These are phyloP conservation scores for Helicoverpa zea DNA, from an alignment of 1,140 invertebrate genomes.

Conservation along the genomic window DNA sequence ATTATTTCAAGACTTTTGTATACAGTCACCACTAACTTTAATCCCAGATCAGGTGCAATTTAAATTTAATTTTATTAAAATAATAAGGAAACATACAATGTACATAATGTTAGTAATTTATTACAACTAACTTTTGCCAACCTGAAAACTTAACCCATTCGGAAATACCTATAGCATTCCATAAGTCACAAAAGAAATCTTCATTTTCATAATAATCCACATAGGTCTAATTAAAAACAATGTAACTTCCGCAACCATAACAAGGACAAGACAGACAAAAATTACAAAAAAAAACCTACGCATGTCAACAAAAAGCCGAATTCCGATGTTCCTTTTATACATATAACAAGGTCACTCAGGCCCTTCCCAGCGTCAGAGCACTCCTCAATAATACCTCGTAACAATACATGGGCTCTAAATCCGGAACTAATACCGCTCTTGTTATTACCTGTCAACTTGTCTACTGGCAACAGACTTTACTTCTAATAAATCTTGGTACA, in stretches of 20 bases:
- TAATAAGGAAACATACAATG: too few relatives aligned
- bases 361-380: constrained; percentile 5
- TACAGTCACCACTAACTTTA: too few relatives aligned
- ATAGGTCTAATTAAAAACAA: background rate
- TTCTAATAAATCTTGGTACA: constrained; percentile 44
- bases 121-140: too few relatives aligned
- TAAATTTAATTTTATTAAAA: too few relatives aligned
- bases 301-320: background rate
- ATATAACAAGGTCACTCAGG: constrained; percentile 21
- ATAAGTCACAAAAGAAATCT: too few relatives aligned
- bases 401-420: constrained; percentile 32
- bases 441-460: constrained; percentile 52
- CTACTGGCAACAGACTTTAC: constrained; percentile 38
- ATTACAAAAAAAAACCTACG: background rate
- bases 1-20: too few relatives aligned
- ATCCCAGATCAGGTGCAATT: too few relatives aligned
- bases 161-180: too few relatives aligned
- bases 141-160: too few relatives aligned
- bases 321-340: background rate
- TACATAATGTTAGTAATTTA: too few relatives aligned
- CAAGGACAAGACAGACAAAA: background rate
- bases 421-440: constrained; percentile 39
- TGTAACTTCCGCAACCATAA: background rate
- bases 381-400: constrained; percentile 30
- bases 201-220: too few relatives aligned